These are phyloP conservation scores for Papilio aristodemus DNA, from an alignment of 1,140 invertebrate species.

Conservation along the genomic window DNA sequence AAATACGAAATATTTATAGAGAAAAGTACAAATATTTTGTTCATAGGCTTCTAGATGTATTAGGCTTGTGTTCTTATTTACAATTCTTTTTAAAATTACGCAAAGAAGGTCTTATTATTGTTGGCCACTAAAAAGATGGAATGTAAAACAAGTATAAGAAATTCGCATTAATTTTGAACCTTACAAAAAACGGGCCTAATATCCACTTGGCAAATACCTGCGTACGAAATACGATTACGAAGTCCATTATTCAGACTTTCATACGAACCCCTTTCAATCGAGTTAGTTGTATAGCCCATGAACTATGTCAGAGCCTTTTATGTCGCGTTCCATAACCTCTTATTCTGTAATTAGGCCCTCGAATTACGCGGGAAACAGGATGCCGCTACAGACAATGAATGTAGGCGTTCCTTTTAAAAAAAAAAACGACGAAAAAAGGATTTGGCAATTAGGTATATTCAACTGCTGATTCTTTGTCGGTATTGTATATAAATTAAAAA, in stretches of 20 bases:
- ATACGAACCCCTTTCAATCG: conserved; percentile 65
- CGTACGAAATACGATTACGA: conserved; percentile 53
- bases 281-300: conserved; percentile 62
- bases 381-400: conserved; percentile 39
- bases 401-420: conserved; percentile 28
- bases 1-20: too few species aligned
- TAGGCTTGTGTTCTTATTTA: too few species aligned
- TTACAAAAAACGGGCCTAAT: conserved; percentile 25
- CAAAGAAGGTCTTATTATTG: not conserved
- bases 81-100: not conserved
- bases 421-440: not conserved
- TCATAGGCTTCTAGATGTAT: too few species aligned
- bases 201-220: conserved; percentile 52
- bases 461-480: not conserved
- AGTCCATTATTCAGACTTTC: conserved; percentile 53
- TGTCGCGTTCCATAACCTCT: conserved; percentile 50
- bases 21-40: too few species aligned
- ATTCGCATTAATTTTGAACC: not conserved
- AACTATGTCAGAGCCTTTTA: conserved; percentile 54
- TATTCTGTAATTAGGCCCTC: conserved; percentile 65
- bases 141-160: not conserved
- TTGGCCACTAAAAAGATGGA: not conserved
- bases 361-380: conserved; percentile 50
- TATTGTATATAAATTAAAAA: too few species aligned
- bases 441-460: conserved; percentile 1